Base-by-base conservation (phyloP, 2,888 invertebrate species). In the Acronicta psi region DNA sequence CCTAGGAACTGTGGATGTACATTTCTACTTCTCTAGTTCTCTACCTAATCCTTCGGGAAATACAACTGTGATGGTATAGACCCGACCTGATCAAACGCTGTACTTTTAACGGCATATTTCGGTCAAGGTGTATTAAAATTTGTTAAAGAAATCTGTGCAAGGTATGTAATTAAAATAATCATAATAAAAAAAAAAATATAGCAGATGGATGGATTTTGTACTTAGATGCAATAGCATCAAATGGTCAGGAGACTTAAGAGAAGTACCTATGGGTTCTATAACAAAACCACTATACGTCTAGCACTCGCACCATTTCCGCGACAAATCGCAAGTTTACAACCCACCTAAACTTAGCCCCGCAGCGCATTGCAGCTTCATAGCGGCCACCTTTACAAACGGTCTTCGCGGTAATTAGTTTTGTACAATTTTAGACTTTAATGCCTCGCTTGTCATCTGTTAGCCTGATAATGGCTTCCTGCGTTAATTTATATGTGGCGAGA, bases 371-470 rank as follows among this genome's bases (percentile, higher is more conserved):
- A 23, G 52, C 55, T 52, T 55, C 50, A 49, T 9, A 36, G 65
- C 65, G 53, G 59, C 65, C 73, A 77, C 79, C 81, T 80, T 82
- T 77, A 67, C 78, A 77, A 77, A 75, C 62, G 59, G 59, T 81
- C 82, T 85, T 82, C 74, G 80, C 77, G 80, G 85, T 89, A 91
- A 92, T 92, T 91, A 91, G 88, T 86, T 82, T 82, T 73, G 87
- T 85, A 88, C 88, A 88, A 85, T 90, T 91, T 89, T 87, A 90
- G 88, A 87, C 83, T 85, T 82, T 86, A 89, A 87, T 86, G 86
- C 82, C 79, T 77, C 69, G 74, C 79, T 78, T 86, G 86, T 88
- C 88, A 83, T 84, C 83, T 82, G 80, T 64, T 57, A 77, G 76
- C 77, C 73, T 75, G 77, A 80, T 89, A 86, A 90, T 86, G 89